These are phyloP conservation scores for Lypha dubia DNA, from an alignment of 2,888 invertebrate genomes.

Conservation along the genomic window DNA sequence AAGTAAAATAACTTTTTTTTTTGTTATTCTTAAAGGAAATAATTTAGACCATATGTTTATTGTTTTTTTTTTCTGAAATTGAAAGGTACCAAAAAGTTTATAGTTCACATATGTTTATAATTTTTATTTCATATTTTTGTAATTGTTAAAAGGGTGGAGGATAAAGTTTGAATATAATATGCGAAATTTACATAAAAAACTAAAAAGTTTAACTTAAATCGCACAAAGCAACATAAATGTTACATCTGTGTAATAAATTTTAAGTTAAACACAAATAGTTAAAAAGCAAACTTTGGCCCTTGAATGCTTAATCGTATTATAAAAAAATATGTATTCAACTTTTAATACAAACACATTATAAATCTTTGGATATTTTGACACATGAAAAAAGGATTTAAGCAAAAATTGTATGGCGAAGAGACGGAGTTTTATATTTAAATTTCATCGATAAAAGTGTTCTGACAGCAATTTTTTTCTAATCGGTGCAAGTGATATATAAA, in stretches of 20 bases:
- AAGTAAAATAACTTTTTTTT: neutral
- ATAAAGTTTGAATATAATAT: neutral
- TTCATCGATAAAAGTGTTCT: no score
- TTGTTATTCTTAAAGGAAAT: neutral
- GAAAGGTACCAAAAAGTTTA: neutral
- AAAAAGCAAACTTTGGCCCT: slow-evolving; percentile 2
- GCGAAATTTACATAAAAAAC: neutral
- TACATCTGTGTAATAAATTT: neutral
- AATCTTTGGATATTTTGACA: no score
- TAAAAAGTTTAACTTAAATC: neutral
- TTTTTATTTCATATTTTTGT: neutral
- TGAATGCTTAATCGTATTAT: neutral
- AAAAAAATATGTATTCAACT: no score
- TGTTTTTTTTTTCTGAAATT: neutral
- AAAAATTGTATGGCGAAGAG: no score
- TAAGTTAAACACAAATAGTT: neutral
- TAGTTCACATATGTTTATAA: neutral
- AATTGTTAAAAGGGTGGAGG: neutral
- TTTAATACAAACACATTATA: no score
- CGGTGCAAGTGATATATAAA: neutral
- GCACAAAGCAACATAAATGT: neutral
- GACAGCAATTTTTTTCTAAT: no score
- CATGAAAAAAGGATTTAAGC: no score
- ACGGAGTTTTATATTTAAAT: no score
- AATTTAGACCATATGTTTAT: neutral